Evolutionary conservation across 1,140 invertebrate genomes (phyloP).

Genomic region (Listronotus oregonensis): DNA sequence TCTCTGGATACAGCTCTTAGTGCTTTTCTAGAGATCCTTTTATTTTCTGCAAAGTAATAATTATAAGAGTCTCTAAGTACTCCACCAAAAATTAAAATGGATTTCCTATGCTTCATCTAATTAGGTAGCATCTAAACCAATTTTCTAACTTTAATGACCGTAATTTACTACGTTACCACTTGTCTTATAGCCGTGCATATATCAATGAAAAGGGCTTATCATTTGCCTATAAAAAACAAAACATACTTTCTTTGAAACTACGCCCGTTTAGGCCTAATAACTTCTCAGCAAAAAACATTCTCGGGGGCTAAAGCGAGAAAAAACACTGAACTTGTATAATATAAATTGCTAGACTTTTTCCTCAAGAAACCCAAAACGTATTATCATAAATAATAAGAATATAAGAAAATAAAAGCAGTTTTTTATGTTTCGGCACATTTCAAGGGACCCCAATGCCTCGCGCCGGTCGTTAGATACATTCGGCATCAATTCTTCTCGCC

Average conservation of each 20-base stretch:
- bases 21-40: too few relatives aligned
- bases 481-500: constrained; percentile 43
- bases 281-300: constrained; percentile 11
- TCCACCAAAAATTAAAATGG: too few relatives aligned
- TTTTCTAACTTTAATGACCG: too few relatives aligned
- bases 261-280: constrained; percentile 2
- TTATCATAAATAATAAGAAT: constrained; percentile 42
- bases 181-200: neutral
- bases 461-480: constrained; percentile 43
- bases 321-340: constrained; percentile 25
- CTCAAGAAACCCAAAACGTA: constrained; percentile 35
- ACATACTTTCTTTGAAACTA: constrained; percentile 9
- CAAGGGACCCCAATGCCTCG: constrained; percentile 35
- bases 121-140: too few relatives aligned
- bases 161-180: too few relatives aligned
- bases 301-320: neutral
- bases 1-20: too few relatives aligned
- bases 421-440: constrained; percentile 41
- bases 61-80: too few relatives aligned
- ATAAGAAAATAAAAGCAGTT: constrained; percentile 42
- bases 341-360: constrained; percentile 37
- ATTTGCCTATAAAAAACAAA: constrained; percentile 6
- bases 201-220: neutral
- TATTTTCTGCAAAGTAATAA: too few relatives aligned
- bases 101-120: too few relatives aligned